phyloP scores from a whole-genome alignment of 2,113 vertebrate genomes.

The Aldabrachelys gigantea region DNA sequence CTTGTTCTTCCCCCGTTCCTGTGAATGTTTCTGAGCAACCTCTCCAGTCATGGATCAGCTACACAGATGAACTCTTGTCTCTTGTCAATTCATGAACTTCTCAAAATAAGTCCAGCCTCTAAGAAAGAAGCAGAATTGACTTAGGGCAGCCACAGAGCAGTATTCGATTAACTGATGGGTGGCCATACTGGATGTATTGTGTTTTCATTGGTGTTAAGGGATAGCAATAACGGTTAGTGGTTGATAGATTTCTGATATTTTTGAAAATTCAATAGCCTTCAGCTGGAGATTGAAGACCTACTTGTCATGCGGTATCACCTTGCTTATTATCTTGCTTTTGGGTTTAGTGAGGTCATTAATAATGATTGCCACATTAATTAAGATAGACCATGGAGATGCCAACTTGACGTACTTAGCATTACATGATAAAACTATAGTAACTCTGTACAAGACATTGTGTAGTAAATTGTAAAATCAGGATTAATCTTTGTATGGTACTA shows the following conservation, averaged over 20 bases:
- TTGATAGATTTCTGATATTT: neutral
- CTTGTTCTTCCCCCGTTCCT: neutral
- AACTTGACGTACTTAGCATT: neutral
- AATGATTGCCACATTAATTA: neutral
- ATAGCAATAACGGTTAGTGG: neutral
- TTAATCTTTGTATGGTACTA: neutral
- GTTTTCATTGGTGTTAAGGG: neutral
- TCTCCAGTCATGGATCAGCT: conserved; percentile 14
- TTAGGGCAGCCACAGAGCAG: neutral
- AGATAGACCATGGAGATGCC: neutral
- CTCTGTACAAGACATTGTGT: neutral
- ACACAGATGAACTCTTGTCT: conserved; percentile 8
- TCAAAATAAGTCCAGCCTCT: conserved; percentile 1
- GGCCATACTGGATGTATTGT: neutral
- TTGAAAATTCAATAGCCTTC: neutral
- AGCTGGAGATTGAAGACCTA: neutral
- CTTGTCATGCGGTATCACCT: neutral
- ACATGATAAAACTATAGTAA: neutral
- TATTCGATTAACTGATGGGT: conserved; percentile 6
- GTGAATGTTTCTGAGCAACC: neutral
- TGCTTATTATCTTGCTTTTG: neutral
- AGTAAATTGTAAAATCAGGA: neutral
- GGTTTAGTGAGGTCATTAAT: neutral
- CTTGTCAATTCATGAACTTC: conserved; percentile 12
- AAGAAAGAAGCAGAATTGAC: conserved; percentile 16